phyloP scores from a whole-genome alignment of 2,113 vertebrate species.

The Lagenorhynchus albirostris region DNA sequence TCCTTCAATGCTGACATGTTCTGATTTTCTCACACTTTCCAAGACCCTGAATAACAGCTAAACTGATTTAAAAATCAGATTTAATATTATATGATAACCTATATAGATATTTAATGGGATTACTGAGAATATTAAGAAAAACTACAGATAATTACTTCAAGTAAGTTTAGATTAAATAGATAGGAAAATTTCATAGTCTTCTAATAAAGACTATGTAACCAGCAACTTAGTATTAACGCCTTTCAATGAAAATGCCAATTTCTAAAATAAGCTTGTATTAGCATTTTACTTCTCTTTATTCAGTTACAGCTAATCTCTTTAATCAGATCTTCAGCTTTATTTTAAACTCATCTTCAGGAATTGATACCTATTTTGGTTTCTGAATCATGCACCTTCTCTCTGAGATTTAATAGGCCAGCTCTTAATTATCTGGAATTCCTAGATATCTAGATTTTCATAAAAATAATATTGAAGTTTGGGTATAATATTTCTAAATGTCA shows the following conservation, averaged over 20 bases:
- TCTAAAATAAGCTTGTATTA: neutral
- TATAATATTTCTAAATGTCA: neutral
- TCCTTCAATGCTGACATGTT: neutral
- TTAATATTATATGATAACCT: neutral
- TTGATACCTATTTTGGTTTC: neutral
- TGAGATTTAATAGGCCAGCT: neutral
- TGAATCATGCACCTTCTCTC: neutral
- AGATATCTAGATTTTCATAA: neutral
- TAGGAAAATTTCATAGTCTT: neutral
- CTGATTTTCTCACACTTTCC: neutral
- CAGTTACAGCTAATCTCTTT: neutral
- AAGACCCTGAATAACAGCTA: neutral
- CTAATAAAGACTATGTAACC: neutral
- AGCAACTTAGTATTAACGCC: neutral
- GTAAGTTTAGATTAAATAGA: neutral
- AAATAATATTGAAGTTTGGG: neutral
- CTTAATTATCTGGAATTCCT: neutral
- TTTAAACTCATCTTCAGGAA: neutral
- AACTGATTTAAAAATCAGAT: neutral
- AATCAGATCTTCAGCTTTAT: neutral
- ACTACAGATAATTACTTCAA: neutral
- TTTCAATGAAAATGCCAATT: neutral
- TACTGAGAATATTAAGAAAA: neutral
- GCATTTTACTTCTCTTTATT: neutral
- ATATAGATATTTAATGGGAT: neutral